Evolutionary conservation across 2,888 invertebrate species (phyloP), one percentile per base, ranked within the genome.

Genomic region (Lamproptera curius): DNA sequence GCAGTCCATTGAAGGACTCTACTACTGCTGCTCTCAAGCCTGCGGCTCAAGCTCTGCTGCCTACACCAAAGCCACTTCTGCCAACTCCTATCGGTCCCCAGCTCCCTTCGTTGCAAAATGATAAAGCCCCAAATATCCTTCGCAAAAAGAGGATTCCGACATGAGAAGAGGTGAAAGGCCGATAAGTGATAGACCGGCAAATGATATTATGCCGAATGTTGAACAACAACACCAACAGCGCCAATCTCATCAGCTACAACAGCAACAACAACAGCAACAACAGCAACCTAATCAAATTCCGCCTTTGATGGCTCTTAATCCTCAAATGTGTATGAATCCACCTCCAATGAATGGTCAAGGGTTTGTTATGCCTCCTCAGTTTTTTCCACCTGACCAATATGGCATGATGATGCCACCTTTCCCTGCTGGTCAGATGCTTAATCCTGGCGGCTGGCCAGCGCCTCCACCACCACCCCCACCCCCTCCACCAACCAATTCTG

Each of bases 391-490:
- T 16, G 85, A 84, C 31, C 85, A 82, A 50, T 86, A 80, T 53
- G 76, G 81, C 48, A 78, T 85, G 78, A 78, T 85, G 77, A 68
- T 85, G 67, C 70, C 76, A 1, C 37, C 59, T 31, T 76, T 65
- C 53, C 46, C 62, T 42, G 50, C 44, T 16, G 52, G 42, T 42
- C 58, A 52, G 39, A 63, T 76, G 71, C 60, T 73, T 9, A 54
- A 70, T 16, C 60, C 69, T 35, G 70, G 73, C 11, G 66, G 70
- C 26, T 83, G 84, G 83, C 59, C 73, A 37, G 80, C 77, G 11
- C 64, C 66, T 16, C 67, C 67, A n/a, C 84, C 84, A 6, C 86
- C 85, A 2, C 81, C 80, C 0, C 86, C 85, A 20, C 82, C 84
- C 9, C 80, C 81, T 45, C 76, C 79, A 23, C 62, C 76, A 16